A percentile compares a stretch with the other conserved stretches of the same genome.
Evolutionary conservation across 2,113 vertebrate genomes (phyloP).

Genomic region (Ivindomyrus marchei): DNA sequence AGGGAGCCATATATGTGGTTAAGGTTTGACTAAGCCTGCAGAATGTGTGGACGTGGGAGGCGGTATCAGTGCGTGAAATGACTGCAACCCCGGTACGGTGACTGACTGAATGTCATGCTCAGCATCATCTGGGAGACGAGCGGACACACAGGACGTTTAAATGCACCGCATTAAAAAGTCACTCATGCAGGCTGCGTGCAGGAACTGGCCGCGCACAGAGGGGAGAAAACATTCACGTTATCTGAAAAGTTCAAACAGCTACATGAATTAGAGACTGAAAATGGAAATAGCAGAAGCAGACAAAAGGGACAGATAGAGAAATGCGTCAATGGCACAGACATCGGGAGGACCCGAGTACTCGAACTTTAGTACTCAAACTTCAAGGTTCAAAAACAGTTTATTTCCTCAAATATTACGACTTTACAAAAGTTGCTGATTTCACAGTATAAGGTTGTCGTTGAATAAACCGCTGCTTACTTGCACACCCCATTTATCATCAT

Average conservation of each 20-base stretch:
- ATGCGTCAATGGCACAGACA: not conserved
- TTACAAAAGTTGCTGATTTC: not conserved
- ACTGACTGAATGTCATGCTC: constrained; percentile 17
- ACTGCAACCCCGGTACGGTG: not conserved
- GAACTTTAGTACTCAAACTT: not conserved
- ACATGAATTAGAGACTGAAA: not conserved
- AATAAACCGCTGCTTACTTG: not conserved
- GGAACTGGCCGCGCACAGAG: not conserved
- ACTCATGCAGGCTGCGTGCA: not conserved
- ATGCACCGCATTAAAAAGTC: not conserved
- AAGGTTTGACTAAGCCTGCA: constrained; percentile 26
- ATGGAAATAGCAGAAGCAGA: not conserved
- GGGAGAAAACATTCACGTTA: not conserved
- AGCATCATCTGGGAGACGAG: not conserved
- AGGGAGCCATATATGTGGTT: constrained; percentile 9
- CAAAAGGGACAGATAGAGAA: not conserved
- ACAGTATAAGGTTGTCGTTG: not conserved
- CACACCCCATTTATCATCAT: not conserved
- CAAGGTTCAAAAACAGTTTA: not conserved
- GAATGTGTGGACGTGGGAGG: constrained; percentile 19
- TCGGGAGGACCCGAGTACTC: not conserved
- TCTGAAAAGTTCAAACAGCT: not conserved
- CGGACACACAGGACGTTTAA: not conserved
- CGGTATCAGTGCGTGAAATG: constrained; percentile 13
- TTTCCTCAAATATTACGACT: not conserved